Conservation (phyloP, 2,113 vertebrate genomes). For the Salvator merianae region DNA sequence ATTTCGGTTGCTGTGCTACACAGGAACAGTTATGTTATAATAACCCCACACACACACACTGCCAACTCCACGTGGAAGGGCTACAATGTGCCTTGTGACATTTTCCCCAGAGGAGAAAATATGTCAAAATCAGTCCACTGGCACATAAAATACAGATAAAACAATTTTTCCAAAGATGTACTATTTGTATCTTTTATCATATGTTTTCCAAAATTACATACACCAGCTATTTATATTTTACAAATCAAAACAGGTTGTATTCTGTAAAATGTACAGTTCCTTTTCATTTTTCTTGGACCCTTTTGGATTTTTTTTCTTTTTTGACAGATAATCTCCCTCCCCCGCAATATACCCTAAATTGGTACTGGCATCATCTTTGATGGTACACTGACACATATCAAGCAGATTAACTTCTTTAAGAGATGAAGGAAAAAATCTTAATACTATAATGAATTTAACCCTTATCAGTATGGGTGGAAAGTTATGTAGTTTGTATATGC, state of each 20-base stretch:
- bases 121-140: background rate
- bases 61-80: no score
- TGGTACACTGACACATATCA: background rate
- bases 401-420: no score
- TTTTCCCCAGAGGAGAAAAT: background rate
- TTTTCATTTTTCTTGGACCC: conserved; percentile 31
- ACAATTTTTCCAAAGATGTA: background rate
- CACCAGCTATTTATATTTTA: conserved; percentile 20
- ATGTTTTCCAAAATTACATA: conserved; percentile 26
- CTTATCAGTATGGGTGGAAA: no score
- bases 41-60: no score
- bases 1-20: no score
- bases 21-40: no score
- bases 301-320: conserved; percentile 34
- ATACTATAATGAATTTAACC: no score
- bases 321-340: conserved; percentile 1
- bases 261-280: background rate
- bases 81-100: no score
- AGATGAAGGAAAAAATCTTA: no score
- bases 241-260: background rate
- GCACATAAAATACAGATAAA: background rate
- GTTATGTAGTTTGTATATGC: no score
- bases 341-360: background rate
- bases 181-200: background rate
- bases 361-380: background rate